Evolutionary conservation across 2,797 vertebrate species (phyloP).

Genomic region (Rachycentron canadum): DNA sequence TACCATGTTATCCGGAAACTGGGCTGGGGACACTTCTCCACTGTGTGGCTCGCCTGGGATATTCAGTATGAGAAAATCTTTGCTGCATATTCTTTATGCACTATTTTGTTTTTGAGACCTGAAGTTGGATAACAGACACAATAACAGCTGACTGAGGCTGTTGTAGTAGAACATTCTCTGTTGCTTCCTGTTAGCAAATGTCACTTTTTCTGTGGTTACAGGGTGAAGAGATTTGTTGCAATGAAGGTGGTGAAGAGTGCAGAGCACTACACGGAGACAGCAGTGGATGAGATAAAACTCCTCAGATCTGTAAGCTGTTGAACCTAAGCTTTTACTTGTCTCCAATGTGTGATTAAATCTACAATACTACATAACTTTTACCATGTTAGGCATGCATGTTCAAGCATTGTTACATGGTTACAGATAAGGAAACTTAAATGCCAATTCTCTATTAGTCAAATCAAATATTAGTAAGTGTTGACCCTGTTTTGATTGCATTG

Average conservation of each 20-base stretch:
- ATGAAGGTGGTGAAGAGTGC: conserved; percentile 99
- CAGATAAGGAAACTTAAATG: background rate
- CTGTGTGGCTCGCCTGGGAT: conserved; percentile 98
- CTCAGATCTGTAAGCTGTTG: conserved; percentile 92
- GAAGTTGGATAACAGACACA: conserved; percentile 14
- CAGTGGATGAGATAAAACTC: conserved; percentile 97
- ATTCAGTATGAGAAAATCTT: conserved; percentile 89
- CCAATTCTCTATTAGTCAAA: background rate
- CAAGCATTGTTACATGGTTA: background rate
- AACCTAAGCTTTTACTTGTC: background rate
- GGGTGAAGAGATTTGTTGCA: conserved; percentile 96
- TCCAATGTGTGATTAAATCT: background rate
- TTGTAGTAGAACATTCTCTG: conserved; percentile 5
- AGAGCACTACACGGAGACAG: conserved; percentile 98
- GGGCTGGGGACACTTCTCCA: conserved; percentile 99
- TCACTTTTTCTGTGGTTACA: conserved; percentile 74
- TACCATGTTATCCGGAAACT: conserved; percentile 98
- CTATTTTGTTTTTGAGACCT: conserved; percentile 36
- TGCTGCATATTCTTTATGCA: background rate
- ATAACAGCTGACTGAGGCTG: conserved; percentile 7
- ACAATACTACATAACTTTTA: background rate
- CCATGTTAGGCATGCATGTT: background rate
- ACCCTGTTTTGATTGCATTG: background rate
- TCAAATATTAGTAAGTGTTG: background rate
- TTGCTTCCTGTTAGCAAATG: conserved; percentile 50